phyloP scores from a whole-genome alignment of 2,113 vertebrate genomes.

The Amazona guildingii region DNA sequence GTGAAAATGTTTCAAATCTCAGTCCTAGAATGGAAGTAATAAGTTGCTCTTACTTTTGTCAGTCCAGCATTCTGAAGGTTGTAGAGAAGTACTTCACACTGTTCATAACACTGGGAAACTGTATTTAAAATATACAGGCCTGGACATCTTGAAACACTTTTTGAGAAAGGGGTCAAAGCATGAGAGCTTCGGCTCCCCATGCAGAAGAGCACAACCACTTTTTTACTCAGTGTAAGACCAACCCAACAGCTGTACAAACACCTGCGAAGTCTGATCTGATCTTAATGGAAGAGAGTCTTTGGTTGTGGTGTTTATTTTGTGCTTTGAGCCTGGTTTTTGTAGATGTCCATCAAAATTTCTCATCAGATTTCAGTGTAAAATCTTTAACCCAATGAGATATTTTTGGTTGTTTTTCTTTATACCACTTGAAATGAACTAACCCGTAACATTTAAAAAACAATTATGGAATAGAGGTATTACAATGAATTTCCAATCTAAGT shows the following conservation, averaged over 20 bases:
- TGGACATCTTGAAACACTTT: slow-evolving; percentile 43
- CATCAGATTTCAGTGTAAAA: slow-evolving; percentile 38
- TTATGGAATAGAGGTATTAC: not conserved
- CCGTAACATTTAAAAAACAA: not conserved
- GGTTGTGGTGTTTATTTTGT: slow-evolving; percentile 50
- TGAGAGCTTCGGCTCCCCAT: slow-evolving; percentile 18
- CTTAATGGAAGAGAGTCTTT: slow-evolving; percentile 17
- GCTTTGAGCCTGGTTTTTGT: slow-evolving; percentile 29
- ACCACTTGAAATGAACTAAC: not conserved
- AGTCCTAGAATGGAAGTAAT: not conserved
- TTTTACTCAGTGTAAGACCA: not conserved
- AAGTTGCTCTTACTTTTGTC: not conserved
- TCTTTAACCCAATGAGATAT: not conserved
- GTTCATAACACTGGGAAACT: not conserved
- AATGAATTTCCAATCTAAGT: not conserved
- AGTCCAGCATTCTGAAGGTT: not conserved
- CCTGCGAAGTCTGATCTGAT: slow-evolving; percentile 45
- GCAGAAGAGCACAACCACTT: slow-evolving; percentile 28
- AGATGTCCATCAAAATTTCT: slow-evolving; percentile 48
- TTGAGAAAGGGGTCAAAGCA: slow-evolving; percentile 7
- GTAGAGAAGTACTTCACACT: not conserved
- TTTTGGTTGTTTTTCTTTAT: slow-evolving; percentile 10
- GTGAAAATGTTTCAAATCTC: not conserved
- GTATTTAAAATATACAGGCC: not conserved
- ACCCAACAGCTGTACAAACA: slow-evolving; percentile 59